A percentile compares a stretch with the other conserved stretches of the same genome.
Conservation (phyloP, 2,888 invertebrate genomes). For the Macaria notata region DNA sequence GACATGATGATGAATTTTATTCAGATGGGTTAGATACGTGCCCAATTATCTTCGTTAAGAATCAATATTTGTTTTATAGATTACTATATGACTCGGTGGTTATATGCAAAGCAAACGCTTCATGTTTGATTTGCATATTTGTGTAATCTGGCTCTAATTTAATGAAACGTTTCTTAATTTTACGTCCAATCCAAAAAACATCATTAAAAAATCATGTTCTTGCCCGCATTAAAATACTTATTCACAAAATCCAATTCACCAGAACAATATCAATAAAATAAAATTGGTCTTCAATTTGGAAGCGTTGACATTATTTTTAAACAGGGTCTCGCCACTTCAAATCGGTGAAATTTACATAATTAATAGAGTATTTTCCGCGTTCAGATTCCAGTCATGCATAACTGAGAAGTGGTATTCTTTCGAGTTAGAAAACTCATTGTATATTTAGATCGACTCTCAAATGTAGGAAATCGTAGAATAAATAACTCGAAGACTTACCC, state of each 20-base stretch:
- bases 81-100: too few species aligned
- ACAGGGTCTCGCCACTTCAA: slow-evolving; percentile 26
- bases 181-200: too few species aligned
- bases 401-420: slow-evolving; percentile 40
- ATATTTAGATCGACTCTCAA: slow-evolving; percentile 48
- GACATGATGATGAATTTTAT: too few species aligned
- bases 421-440: slow-evolving; percentile 44
- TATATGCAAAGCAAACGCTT: too few species aligned
- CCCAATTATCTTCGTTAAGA: too few species aligned
- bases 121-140: too few species aligned
- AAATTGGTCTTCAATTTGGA: slow-evolving; percentile 33
- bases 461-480: slow-evolving; percentile 30
- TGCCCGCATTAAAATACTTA: slow-evolving; percentile 25
- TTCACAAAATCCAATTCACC: slow-evolving; percentile 31
- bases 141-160: too few species aligned
- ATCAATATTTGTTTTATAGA: too few species aligned
- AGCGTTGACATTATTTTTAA: slow-evolving; percentile 28
- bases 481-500: too few species aligned
- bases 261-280: slow-evolving; percentile 35
- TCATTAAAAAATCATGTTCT: too few species aligned
- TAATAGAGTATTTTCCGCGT: slow-evolving; percentile 33
- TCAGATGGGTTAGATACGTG: too few species aligned
- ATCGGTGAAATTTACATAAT: slow-evolving; percentile 29
- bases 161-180: too few species aligned
- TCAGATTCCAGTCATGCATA: slow-evolving; percentile 28